Evolutionary conservation across 2,113 vertebrate species (phyloP), one percentile per base, ranked within the genome.

Genomic region (Serinus canaria): DNA sequence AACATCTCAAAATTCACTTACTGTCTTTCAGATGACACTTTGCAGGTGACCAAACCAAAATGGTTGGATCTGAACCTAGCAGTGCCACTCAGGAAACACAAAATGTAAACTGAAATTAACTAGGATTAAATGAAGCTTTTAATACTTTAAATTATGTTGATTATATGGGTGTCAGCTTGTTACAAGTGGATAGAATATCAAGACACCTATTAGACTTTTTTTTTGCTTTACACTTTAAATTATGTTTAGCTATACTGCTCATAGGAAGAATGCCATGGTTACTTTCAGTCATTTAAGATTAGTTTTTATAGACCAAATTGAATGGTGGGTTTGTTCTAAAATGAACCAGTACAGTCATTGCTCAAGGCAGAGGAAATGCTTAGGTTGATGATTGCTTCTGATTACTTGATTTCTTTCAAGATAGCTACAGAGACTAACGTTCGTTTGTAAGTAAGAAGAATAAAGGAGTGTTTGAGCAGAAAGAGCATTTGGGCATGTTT

Each of bases 281-380:
- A n/a, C 89, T 94, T 87, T 43, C 72, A 90, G 87, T 95, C 43
- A n/a, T 73, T 97, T 72, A 83, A 91, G 77, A 97, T 74, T 90
- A 95, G 92, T 88, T 68, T 30, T 58, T 93, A 43, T 28, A 72
- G 95, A 76, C 74, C 66, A 87, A 89, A 78, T 59, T 96, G 87
- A 96, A 89, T 90, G 73, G 93, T 83, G 69, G 84, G 39, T 91
- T 96, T 96, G 90, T 97, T 97, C 73, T 94, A 78, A 92, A 92
- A 82, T 93, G 90, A 96, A 88, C 67, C 70, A 86, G 82, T 86
- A 92, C 88, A 94, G 85, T 95, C 81, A 50, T 97, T 83, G 87
- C 94, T 97, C 73, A 90, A 76, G 96, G 92, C 82, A 67, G 76
- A 96, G 95, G 95, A 97, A 93, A 81, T 96, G 93, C 94, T 94